Evolutionary conservation across 1,140 invertebrate species (phyloP).

Genomic region (Ruditapes philippinarum): DNA sequence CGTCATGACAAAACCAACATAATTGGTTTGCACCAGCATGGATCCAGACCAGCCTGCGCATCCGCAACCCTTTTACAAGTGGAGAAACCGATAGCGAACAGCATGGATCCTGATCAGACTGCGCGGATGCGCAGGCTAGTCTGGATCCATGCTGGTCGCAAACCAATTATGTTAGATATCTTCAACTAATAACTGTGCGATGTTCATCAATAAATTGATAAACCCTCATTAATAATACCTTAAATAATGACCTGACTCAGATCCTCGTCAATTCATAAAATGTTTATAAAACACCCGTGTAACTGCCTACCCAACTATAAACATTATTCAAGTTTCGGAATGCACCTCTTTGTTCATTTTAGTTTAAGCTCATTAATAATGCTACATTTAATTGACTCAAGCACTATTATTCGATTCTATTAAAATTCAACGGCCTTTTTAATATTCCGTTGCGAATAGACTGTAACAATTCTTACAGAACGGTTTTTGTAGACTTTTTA

Average conservation of each 20-base stretch:
- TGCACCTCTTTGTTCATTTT: conserved; percentile 33
- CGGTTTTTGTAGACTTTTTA: conserved; percentile 57
- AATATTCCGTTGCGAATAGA: conserved; percentile 57
- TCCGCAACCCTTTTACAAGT: too few species aligned
- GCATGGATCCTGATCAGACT: too few species aligned
- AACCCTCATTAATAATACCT: conserved; percentile 23
- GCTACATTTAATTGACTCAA: conserved; percentile 63
- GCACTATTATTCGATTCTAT: conserved; percentile 63
- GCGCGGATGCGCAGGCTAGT: too few species aligned
- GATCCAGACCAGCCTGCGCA: too few species aligned
- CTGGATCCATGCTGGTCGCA: too few species aligned
- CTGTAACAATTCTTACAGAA: conserved; percentile 59
- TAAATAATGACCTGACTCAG: neutral
- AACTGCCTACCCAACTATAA: conserved; percentile 5
- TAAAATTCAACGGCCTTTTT: conserved; percentile 63
- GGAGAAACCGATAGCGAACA: too few species aligned
- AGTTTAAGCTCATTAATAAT: conserved; percentile 54
- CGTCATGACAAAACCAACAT: too few species aligned
- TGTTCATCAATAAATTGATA: conserved; percentile 21
- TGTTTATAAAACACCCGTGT: neutral
- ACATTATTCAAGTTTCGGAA: conserved; percentile 30
- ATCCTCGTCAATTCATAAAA: conserved; percentile 10
- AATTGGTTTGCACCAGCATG: too few species aligned
- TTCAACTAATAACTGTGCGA: too few species aligned
- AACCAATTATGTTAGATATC: too few species aligned